Base-by-base conservation (phyloP, 2,797 vertebrate species). In the Pagetopsis macropterus region DNA sequence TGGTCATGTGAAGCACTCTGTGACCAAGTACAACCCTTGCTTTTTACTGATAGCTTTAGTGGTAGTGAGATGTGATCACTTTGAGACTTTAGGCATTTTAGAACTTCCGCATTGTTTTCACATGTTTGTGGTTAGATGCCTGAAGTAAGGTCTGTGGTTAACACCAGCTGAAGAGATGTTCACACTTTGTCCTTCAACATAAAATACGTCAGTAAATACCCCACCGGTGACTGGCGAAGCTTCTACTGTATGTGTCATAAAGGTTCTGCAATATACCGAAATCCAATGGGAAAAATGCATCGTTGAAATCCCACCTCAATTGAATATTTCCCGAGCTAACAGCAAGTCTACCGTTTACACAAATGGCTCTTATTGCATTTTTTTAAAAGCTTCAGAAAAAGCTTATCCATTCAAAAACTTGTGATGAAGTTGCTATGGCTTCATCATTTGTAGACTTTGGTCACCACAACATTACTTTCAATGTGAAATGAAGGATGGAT, bases 401-500 rank as follows among this genome's bases (percentile, higher is more conserved):
- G 56, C 45, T 23, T 50, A 44, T 65, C 11, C 51, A 14, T 72
- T 3, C 9, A 37, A 10, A 61, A 68, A 51, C 52, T 70, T 33
- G 61, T 1, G 56, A 70, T 75, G 46, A 52, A 61, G n/a, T 3
- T 5, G 2, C 3, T 48, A 7, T 62, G 45, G 21, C 55, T 66
- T 54, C 11, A 23, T 19, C 48, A 65, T 52, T 44, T 23, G 52
- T 37, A 37, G 33, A 37, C 33, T 37, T 37, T 37, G 33, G 33
- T 37, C 21, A 41, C 86, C 84, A 49, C 79, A 74, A 85, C 86
- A 75, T 57, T 19, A 9, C 23, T 62, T 54, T 72, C 46, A 83
- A 81, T 88, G 78, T 88, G 54, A 86, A 59, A 58, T 3, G 9
- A 31, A 54, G 3, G 23, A 27, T 27, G 40, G 46, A 48, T 65